These are phyloP conservation scores for Condylostylus longicornis DNA, from an alignment of 1,140 invertebrate species.

Conservation along the genomic window DNA sequence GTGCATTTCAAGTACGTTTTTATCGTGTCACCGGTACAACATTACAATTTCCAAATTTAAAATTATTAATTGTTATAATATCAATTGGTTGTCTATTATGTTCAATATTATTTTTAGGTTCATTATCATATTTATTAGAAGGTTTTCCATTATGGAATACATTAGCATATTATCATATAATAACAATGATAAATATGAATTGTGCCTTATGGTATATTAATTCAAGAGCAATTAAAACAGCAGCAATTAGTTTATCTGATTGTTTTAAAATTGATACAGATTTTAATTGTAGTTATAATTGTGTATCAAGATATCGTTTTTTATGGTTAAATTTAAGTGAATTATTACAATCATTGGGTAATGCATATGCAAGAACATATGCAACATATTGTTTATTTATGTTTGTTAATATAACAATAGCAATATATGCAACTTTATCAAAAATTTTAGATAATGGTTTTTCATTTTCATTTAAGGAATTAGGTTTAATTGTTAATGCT, in stretches of 20 bases:
- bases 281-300: neutral
- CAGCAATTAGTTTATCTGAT: slow-evolving; percentile 21
- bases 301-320: slow-evolving; percentile 37
- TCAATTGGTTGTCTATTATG: slow-evolving; percentile 41
- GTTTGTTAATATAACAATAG: slow-evolving; percentile 24
- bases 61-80: slow-evolving; percentile 39
- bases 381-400: slow-evolving; percentile 44
- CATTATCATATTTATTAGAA: slow-evolving; percentile 39
- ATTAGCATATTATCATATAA: slow-evolving; percentile 43
- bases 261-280: neutral
- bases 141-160: slow-evolving; percentile 44
- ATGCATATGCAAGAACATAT: slow-evolving; percentile 45
- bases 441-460: slow-evolving; percentile 42
- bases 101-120: slow-evolving; percentile 39
- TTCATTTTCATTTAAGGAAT: slow-evolving; percentile 42
- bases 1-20: slow-evolving; percentile 39
- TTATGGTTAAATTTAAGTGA: slow-evolving; percentile 45
- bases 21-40: slow-evolving; percentile 38
- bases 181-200: slow-evolving; percentile 49
- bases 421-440: slow-evolving; percentile 41
- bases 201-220: slow-evolving; percentile 48
- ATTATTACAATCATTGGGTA: slow-evolving; percentile 40
- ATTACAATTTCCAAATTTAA: slow-evolving; percentile 40
- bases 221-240: slow-evolving; percentile 42
- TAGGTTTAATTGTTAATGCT: slow-evolving; percentile 42